phyloP scores from a whole-genome alignment of 2,888 invertebrate species.

The Tiliacea aurago region DNA sequence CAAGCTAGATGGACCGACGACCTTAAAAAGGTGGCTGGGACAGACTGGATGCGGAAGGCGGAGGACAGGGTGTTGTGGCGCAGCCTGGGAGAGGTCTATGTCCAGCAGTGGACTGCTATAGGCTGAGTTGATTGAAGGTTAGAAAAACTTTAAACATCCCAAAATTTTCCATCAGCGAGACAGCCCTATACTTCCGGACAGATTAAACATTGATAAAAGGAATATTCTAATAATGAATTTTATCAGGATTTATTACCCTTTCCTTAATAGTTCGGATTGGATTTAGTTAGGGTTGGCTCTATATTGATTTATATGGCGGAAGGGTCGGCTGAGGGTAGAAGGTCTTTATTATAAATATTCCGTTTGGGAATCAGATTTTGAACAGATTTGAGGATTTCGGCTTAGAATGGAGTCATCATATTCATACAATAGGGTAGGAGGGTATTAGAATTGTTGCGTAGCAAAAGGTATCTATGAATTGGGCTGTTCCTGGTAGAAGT shows the following conservation, averaged over 20 bases:
- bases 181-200: neutral
- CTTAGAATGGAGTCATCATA: neutral
- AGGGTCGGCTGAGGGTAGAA: slow-evolving; percentile 10
- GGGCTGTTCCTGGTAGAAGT: no score
- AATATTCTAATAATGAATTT: slow-evolving; percentile 47
- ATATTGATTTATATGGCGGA: slow-evolving; percentile 58
- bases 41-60: no score
- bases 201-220: slow-evolving; percentile 31
- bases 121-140: no score
- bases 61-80: no score
- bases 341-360: slow-evolving; percentile 33
- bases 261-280: slow-evolving; percentile 37
- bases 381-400: slow-evolving; percentile 20
- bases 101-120: no score
- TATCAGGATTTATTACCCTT: slow-evolving; percentile 53
- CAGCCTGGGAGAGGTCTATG: no score
- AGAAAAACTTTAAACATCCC: no score
- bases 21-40: no score
- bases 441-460: no score
- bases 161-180: no score
- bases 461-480: no score
- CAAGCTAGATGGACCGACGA: no score
- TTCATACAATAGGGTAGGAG: neutral
- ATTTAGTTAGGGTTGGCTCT: slow-evolving; percentile 46
- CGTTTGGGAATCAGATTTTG: slow-evolving; percentile 10